Base-by-base conservation (phyloP, 2,113 vertebrate species). In the Acanthochromis polyacanthus region DNA sequence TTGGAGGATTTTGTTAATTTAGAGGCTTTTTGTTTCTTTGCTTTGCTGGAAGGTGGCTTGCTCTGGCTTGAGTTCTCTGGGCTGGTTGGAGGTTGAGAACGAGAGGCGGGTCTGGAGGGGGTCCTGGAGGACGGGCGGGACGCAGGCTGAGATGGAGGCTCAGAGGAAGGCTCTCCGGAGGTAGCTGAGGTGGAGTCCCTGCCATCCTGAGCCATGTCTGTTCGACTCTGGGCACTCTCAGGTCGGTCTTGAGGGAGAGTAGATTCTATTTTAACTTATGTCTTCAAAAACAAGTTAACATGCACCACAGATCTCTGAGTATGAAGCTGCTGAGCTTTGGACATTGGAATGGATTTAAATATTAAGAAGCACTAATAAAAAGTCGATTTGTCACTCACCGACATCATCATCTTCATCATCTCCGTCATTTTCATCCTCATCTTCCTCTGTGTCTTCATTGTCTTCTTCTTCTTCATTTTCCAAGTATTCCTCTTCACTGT, bases 401-500 rank as follows among this genome's bases (percentile, higher is more conserved):
- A 81, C 74, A 53, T 85, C 71, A 20, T 94, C 93, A 2, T 93
- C 93, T 40, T 94, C 84, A 95, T 97, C 96, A 75, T 93, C 94
- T 75, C 94, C 94, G 85, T 96, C 95, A 79, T 95, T 95, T 85
- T 96, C 94, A 72, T 97, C 95, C 38, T 95, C 96, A 71, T 97
- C 97, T 1, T 96, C 95, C 23, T 97, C 96, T 16, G 94, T 91
- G 19, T 96, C 96, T 15, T 95, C 96, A 48, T 95, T 95, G 65
- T 96, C 25, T 25, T 97, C 96, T 78, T 97, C 97, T 86, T 96
- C 95, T 78, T 96, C 95, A 88, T 96, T 96, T 90, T 97, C 96
- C 88, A 97, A 94, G 92, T 96, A 96, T 88, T 96, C 96, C 92
- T 96, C 96, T 92, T 98, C 97, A 90, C 97, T 95, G 91, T 97